Percentiles rank a stretch among this genome's conserved stretches.
phyloP scores from a whole-genome alignment of 2,113 vertebrate species.

The Clarias batrachus region DNA sequence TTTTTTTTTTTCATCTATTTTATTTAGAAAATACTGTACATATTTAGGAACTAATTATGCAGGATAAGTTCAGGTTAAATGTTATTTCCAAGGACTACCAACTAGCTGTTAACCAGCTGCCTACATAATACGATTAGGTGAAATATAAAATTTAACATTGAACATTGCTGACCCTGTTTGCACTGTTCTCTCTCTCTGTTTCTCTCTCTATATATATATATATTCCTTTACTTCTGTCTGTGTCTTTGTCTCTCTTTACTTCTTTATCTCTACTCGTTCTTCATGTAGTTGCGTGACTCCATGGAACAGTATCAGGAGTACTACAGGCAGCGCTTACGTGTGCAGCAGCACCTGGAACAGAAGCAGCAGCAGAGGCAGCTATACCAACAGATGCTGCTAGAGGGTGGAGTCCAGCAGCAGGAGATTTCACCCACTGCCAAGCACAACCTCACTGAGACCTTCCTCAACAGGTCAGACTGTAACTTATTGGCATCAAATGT shows the following conservation, averaged over 20 bases:
- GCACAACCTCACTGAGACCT: slow-evolving; percentile 95
- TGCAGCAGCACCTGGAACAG: slow-evolving; percentile 97
- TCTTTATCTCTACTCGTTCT: neutral
- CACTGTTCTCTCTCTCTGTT: neutral
- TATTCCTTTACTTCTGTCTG: neutral
- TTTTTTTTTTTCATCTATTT: no score
- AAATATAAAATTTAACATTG: neutral
- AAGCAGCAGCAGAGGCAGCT: slow-evolving; percentile 94
- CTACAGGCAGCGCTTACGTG: slow-evolving; percentile 90
- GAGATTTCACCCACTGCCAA: slow-evolving; percentile 78
- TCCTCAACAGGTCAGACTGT: slow-evolving; percentile 85
- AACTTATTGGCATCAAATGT: neutral
- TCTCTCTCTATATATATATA: neutral
- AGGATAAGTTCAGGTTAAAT: no score
- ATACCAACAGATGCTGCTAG: slow-evolving; percentile 96
- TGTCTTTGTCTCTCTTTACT: neutral
- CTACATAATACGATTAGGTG: neutral
- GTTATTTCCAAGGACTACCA: no score
- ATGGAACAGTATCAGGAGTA: slow-evolving; percentile 96
- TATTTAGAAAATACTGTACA: no score
- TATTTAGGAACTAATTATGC: no score
- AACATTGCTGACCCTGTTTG: neutral
- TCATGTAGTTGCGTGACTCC: slow-evolving; percentile 84
- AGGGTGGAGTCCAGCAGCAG: slow-evolving; percentile 93
- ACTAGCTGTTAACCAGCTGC: no score